These are phyloP conservation scores for Spongilla lacustris DNA, from an alignment of 37 sponge, comb jelly and placozoan species.

Conservation along the genomic window DNA sequence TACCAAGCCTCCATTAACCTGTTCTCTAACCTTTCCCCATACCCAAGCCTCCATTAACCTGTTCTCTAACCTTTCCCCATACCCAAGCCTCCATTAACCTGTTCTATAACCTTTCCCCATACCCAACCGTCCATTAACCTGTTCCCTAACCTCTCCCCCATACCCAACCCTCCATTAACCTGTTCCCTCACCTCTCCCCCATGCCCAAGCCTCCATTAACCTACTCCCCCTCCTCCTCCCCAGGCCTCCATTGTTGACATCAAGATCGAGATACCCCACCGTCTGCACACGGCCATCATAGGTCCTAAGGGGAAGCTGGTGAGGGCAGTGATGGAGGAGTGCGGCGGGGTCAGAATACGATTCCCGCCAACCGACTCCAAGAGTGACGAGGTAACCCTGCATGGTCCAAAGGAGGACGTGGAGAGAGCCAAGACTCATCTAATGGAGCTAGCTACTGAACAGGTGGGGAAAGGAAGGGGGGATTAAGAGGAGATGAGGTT, in stretches of 20 bases:
- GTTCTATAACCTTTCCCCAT: too few relatives aligned
- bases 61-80: too few relatives aligned
- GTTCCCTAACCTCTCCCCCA: too few relatives aligned
- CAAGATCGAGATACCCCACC: conserved; percentile 76
- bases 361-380: conserved; percentile 71
- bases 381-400: conserved; percentile 59
- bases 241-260: conserved; percentile 67
- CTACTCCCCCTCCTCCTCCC: not conserved
- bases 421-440: conserved; percentile 77
- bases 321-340: conserved; percentile 82
- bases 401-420: conserved; percentile 89
- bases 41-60: too few relatives aligned
- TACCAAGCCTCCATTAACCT: conserved; percentile 43
- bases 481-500: too few relatives aligned
- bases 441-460: conserved; percentile 75
- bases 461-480: conserved; percentile 19
- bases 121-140: too few relatives aligned
- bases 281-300: conserved; percentile 83
- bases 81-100: too few relatives aligned
- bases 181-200: not conserved
- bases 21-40: too few relatives aligned
- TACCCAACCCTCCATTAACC: too few relatives aligned
- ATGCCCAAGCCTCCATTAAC: not conserved
- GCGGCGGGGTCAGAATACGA: conserved; percentile 79
- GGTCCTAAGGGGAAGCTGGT: conserved; percentile 90